A percentile compares a stretch with the other conserved stretches of the same genome.
phyloP scores from a whole-genome alignment of 2,797 vertebrate genomes.

The Vultur gryphus region DNA sequence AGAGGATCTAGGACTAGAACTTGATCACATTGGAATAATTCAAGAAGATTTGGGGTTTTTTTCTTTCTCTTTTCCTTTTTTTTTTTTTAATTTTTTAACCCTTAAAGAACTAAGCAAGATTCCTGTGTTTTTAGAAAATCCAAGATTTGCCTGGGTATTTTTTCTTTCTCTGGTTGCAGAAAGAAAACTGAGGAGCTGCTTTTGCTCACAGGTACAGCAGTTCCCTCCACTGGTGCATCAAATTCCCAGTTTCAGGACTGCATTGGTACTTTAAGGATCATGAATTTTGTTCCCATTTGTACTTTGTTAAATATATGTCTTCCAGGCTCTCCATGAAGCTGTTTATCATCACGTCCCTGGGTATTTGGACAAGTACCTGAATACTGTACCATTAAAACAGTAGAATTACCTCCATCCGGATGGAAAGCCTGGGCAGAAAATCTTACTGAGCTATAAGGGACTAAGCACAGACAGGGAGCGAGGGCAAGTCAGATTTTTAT shows the following conservation, averaged over 20 bases:
- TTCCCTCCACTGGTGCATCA: background rate
- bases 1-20: background rate
- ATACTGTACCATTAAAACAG: background rate
- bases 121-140: background rate
- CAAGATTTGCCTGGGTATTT: background rate
- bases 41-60: accelerated
- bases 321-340: background rate
- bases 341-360: background rate
- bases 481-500: background rate
- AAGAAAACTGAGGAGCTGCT: background rate
- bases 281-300: background rate
- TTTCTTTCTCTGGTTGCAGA: background rate
- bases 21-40: background rate
- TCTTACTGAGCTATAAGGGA: background rate
- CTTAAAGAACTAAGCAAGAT: accelerated
- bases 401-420: background rate
- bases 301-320: background rate
- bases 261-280: background rate
- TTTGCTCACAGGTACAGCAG: background rate
- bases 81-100: background rate
- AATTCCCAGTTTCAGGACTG: background rate
- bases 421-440: background rate
- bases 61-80: no score
- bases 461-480: background rate
- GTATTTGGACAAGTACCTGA: background rate